Evolutionary conservation across 92 coral and sea anemone genomes (phyloP).

Genomic region (Ricordea florida): DNA sequence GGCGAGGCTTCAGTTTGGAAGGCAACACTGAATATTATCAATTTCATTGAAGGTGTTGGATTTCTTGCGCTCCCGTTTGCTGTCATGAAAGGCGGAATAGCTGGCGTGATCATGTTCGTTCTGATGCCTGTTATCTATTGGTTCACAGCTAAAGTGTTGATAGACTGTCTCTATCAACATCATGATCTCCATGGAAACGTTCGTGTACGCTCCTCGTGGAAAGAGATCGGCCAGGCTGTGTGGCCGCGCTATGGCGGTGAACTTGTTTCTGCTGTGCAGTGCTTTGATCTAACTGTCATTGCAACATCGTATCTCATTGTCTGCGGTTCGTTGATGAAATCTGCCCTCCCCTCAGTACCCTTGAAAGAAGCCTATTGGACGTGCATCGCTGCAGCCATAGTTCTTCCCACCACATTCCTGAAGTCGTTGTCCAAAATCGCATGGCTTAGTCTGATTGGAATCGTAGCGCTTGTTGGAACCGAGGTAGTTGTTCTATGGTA

Average conservation of each 20-base stretch:
- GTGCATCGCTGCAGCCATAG: constrained; percentile 30
- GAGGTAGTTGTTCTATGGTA: constrained; percentile 19
- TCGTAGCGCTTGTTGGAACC: constrained; percentile 31
- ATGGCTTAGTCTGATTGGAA: constrained; percentile 62
- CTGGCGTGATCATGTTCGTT: constrained; percentile 29
- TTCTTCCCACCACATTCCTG: constrained; percentile 56
- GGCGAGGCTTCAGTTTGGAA: constrained; percentile 40
- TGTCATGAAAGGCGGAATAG: constrained; percentile 52
- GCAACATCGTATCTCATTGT: constrained; percentile 52
- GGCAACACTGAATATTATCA: constrained; percentile 46
- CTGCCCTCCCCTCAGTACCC: constrained; percentile 27
- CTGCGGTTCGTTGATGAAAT: constrained; percentile 55
- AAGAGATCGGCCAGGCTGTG: constrained; percentile 50
- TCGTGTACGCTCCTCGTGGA: constrained; percentile 52
- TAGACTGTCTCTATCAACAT: constrained; percentile 45
- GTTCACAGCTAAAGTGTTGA: constrained; percentile 53
- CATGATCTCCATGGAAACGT: neutral
- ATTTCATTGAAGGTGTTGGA: constrained; percentile 57
- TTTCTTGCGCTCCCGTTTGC: constrained; percentile 67
- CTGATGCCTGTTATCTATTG: constrained; percentile 34
- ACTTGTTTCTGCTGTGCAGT: constrained; percentile 12
- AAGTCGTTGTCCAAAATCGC: constrained; percentile 50
- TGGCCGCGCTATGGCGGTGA: constrained; percentile 58
- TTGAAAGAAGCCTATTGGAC: constrained; percentile 35
- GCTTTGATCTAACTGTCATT: constrained; percentile 19